Conservation (phyloP, 2,113 vertebrate species). For the Climacteris rufus region DNA sequence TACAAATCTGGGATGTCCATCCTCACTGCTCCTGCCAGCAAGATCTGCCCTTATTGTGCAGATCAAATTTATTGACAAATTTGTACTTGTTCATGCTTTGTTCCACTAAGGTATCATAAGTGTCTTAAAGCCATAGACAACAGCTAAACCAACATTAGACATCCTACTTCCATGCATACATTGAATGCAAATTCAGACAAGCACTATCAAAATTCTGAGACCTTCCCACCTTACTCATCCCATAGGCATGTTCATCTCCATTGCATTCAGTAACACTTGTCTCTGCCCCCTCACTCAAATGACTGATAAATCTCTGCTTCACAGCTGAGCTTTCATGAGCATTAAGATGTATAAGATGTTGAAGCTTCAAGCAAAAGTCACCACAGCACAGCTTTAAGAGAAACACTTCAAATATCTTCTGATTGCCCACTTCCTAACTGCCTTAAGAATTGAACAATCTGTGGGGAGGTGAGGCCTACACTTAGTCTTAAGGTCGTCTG, state of each 20-base stretch:
- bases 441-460: background rate
- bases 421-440: background rate
- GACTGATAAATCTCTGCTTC: background rate
- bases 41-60: background rate
- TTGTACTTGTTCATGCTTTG: background rate
- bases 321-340: background rate
- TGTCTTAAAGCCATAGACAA: background rate
- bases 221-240: background rate
- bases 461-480: background rate
- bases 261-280: background rate
- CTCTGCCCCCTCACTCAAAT: background rate
- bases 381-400: background rate
- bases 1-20: background rate
- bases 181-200: background rate
- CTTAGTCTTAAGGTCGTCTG: background rate
- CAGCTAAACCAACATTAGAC: background rate
- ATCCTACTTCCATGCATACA: background rate
- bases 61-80: background rate
- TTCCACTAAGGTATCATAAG: background rate
- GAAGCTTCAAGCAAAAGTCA: background rate
- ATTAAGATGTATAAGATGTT: background rate
- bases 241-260: background rate
- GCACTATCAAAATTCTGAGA: background rate
- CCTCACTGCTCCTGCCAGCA: background rate
- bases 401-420: background rate